Evolutionary conservation across 2,113 vertebrate species (phyloP).

Genomic region (Hypanus sabinus): DNA sequence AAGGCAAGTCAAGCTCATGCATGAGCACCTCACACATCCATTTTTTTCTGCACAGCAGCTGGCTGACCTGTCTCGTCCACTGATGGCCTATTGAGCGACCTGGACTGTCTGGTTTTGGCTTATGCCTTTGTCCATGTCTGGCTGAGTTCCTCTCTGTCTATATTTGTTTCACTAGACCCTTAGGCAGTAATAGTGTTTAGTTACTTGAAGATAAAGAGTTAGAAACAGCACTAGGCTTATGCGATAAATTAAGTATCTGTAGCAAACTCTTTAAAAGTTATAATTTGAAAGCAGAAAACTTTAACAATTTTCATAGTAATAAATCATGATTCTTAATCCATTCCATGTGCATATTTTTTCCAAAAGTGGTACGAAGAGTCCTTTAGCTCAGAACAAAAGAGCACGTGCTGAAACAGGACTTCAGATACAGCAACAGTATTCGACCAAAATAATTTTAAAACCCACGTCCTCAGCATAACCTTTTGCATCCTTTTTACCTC

Average conservation of each 20-base stretch:
- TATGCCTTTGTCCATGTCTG: constrained; percentile 91
- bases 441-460: constrained; percentile 15
- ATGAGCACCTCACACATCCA: constrained; percentile 60
- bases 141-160: constrained; percentile 74
- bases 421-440: constrained; percentile 38
- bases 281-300: constrained; percentile 23
- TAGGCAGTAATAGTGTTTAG: constrained; percentile 61
- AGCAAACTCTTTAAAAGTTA: constrained; percentile 18
- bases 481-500: constrained; percentile 6
- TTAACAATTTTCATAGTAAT: constrained; percentile 40
- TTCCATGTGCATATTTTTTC: constrained; percentile 51
- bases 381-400: constrained; percentile 62
- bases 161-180: constrained; percentile 52
- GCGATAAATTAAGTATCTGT: constrained; percentile 8
- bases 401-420: constrained; percentile 62
- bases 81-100: constrained; percentile 69
- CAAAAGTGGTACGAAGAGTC: constrained; percentile 51
- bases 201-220: constrained; percentile 50
- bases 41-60: constrained; percentile 61
- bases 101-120: constrained; percentile 78
- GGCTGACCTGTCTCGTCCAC: constrained; percentile 71
- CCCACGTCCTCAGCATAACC: background rate
- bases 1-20: constrained; percentile 55
- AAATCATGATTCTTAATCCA: constrained; percentile 53
- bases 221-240: constrained; percentile 35